phyloP scores from a whole-genome alignment of 2,113 vertebrate genomes.

The Conger conger region DNA sequence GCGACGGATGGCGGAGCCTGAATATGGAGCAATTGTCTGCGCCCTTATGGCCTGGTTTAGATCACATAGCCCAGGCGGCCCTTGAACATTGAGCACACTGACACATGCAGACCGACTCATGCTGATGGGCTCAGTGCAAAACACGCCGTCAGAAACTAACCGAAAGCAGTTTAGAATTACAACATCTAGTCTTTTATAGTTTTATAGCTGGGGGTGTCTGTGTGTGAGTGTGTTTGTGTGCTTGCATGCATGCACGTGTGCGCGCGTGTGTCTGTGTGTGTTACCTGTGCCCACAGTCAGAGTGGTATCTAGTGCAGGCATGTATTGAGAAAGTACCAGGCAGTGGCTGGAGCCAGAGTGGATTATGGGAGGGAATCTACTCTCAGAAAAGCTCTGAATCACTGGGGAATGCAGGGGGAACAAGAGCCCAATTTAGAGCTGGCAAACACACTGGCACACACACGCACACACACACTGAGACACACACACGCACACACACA shows the following conservation, averaged over 20 bases:
- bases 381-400: slow-evolving; percentile 12
- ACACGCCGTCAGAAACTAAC: too few species aligned
- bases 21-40: neutral
- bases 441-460: neutral
- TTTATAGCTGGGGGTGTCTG: too few species aligned
- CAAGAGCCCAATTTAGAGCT: neutral
- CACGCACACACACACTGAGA: too few species aligned
- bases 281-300: neutral
- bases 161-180: too few species aligned
- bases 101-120: neutral
- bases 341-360: neutral
- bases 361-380: neutral
- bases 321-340: neutral
- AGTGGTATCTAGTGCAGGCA: neutral
- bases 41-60: neutral
- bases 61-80: neutral
- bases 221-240: neutral
- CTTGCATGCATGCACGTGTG: neutral
- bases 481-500: too few species aligned
- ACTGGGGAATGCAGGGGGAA: neutral
- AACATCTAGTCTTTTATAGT: too few species aligned
- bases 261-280: neutral
- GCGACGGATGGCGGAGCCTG: neutral
- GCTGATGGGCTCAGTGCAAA: too few species aligned
- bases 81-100: neutral